A percentile compares a stretch with the other conserved stretches of the same genome.
These are phyloP conservation scores for Chirona hameri DNA, from an alignment of 2,888 invertebrate species.

Conservation along the genomic window DNA sequence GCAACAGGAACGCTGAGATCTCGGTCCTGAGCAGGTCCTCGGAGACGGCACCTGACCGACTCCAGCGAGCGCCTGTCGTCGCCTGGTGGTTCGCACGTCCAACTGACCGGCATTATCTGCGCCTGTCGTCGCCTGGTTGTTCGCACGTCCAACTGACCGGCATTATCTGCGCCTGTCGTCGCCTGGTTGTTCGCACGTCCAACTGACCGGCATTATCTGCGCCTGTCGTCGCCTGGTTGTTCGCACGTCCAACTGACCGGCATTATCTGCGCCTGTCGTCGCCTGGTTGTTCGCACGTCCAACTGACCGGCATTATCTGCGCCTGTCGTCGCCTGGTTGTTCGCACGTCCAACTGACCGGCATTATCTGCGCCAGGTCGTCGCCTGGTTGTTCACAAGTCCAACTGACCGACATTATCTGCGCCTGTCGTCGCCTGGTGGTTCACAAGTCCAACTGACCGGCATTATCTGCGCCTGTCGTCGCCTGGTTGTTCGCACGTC, in stretches of 20 bases:
- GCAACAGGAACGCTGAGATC: no score
- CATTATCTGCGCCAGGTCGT: constrained; percentile 55
- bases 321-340: constrained; percentile 48
- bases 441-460: constrained; percentile 48
- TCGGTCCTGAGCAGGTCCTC: no score
- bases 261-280: constrained; percentile 55
- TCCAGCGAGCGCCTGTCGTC: no score
- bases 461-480: constrained; percentile 55
- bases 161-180: constrained; percentile 55
- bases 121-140: constrained; percentile 48
- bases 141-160: constrained; percentile 49
- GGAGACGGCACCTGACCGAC: no score
- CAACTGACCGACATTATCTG: constrained; percentile 56
- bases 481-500: constrained; percentile 35
- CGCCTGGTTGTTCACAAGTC: constrained; percentile 35
- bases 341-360: constrained; percentile 49
- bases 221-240: constrained; percentile 48
- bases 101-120: constrained; percentile 56
- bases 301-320: constrained; percentile 56
- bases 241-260: constrained; percentile 49
- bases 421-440: constrained; percentile 48
- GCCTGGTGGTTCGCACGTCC: no score
- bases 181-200: no score
- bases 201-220: constrained; percentile 56
- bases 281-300: no score